phyloP scores from a whole-genome alignment of 2,888 invertebrate genomes.

The Ochropleura plecta region DNA sequence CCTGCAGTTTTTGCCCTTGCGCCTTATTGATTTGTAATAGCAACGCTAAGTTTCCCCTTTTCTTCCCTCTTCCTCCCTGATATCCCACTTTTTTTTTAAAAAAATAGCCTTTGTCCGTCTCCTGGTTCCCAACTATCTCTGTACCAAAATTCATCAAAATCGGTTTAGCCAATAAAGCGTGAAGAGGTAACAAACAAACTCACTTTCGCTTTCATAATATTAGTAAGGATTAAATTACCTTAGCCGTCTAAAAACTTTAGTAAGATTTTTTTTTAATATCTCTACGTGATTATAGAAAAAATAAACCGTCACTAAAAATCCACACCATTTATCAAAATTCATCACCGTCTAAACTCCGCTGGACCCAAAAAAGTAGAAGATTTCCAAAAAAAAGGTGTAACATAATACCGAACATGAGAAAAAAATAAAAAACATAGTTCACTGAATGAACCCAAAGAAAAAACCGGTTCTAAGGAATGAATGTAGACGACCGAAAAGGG shows the following conservation, averaged over 20 bases:
- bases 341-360: constrained; percentile 7
- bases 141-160: no score
- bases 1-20: no score
- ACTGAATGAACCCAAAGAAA: constrained; percentile 62
- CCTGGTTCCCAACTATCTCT: no score
- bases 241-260: background rate
- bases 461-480: constrained; percentile 67
- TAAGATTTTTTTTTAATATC: background rate
- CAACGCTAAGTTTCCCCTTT: no score
- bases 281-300: background rate
- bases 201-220: no score
- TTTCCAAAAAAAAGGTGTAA: constrained; percentile 42
- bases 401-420: constrained; percentile 43
- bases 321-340: constrained; percentile 25
- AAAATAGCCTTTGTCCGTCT: no score
- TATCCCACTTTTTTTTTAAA: no score
- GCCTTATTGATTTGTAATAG: no score
- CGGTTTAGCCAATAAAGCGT: no score
- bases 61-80: no score
- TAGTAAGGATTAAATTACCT: constrained; percentile 14
- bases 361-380: constrained; percentile 39
- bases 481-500: constrained; percentile 62
- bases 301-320: background rate
- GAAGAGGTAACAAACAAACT: no score
- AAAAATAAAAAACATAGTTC: constrained; percentile 59